phyloP scores from a whole-genome alignment of 1,140 invertebrate genomes.

The Campoletis sonorensis region DNA sequence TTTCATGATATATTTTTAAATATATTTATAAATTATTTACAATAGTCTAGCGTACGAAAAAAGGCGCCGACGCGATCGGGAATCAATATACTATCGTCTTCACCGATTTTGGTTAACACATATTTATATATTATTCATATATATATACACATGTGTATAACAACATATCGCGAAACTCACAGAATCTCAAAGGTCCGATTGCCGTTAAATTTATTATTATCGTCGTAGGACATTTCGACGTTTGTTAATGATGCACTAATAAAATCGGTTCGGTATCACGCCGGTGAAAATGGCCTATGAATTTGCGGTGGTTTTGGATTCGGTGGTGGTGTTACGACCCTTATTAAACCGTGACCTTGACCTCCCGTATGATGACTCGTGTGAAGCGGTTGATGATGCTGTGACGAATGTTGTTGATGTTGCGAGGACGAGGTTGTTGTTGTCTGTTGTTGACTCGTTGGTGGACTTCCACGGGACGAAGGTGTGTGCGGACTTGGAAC shows the following conservation, averaged over 20 bases:
- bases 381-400: constrained; percentile 43
- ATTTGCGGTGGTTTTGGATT: constrained; percentile 73
- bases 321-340: constrained; percentile 69
- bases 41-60: constrained; percentile 25
- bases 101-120: background rate
- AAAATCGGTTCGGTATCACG: constrained; percentile 69
- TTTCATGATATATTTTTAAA: too few relatives aligned
- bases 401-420: constrained; percentile 46
- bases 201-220: constrained; percentile 30
- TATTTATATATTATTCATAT: background rate
- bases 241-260: background rate
- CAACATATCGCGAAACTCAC: constrained; percentile 36
- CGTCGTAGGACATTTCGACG: background rate
- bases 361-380: constrained; percentile 37
- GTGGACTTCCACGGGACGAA: constrained; percentile 73
- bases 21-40: constrained; percentile 23
- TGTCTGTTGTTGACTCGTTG: constrained; percentile 57
- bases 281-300: constrained; percentile 75
- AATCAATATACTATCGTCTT: background rate
- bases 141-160: background rate
- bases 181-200: constrained; percentile 48
- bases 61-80: constrained; percentile 37
- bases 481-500: constrained; percentile 75
- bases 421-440: constrained; percentile 14
- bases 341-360: constrained; percentile 69